Evolutionary conservation across 2,888 invertebrate species (phyloP), one percentile per base, ranked within the genome.

Genomic region (Sarcophaga subvicina): DNA sequence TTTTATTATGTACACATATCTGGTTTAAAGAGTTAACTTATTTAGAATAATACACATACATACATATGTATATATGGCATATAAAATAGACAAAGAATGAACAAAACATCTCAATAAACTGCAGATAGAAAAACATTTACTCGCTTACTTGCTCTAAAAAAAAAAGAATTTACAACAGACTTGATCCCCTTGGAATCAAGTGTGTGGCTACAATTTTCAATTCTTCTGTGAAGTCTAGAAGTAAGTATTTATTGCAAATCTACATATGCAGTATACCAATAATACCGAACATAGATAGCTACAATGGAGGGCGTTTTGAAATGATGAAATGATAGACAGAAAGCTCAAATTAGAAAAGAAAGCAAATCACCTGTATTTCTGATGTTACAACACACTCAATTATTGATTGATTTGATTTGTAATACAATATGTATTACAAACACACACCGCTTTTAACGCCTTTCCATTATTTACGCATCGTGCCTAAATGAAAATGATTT

Each of bases 381-480:
- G 8, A 37, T 37, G 2, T 37, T 37, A 37, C 37, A 37, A 37
- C 37, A 37, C 10, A 10, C 8, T 8, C 10, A 37, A 37, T 77
- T 59, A 64, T 60, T 76, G 76, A 76, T 70, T 76, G 76, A 70
- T 70, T 70, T 70, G 76, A 70, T 70, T 70, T 70, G 76, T 54
- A 76, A 70, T 64, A 25, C 45, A 49, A 64, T 82, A 76, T 45
- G 8, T 37, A 37, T 37, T 37, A 37, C 37, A 37, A 37, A 37
- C 37, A 10, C 37, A 37, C 0, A 8, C 37, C 37, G 37, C 37
- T 37, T 2, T 37, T 37, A 37, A 10, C 8, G 37, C 10, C 37
- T 37, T 37, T 37, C 37, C 37, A 37, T 37, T 37, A 37, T 37
- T 37, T 37, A 37, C 37, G 37, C 37, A 10, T 37, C 37, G 37